These are phyloP conservation scores for Odobenus rosmarus DNA, from an alignment of 2,113 vertebrate species.

Conservation along the genomic window DNA sequence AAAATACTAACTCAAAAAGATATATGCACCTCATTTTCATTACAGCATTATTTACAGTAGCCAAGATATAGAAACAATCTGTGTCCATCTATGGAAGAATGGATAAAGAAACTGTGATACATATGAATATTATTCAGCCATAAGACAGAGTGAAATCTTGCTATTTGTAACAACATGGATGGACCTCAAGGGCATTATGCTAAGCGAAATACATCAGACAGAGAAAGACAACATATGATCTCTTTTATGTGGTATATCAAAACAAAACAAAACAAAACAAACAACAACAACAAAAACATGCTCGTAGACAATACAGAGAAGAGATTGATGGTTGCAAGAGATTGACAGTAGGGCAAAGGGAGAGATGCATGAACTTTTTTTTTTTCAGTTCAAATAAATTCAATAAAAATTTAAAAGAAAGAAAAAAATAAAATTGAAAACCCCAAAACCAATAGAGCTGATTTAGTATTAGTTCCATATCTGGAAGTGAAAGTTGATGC, in stretches of 20 bases:
- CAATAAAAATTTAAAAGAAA: neutral
- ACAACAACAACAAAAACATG: neutral
- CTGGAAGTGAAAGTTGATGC: neutral
- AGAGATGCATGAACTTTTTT: neutral
- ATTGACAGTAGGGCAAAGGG: neutral
- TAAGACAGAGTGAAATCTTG: neutral
- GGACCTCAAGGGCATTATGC: neutral
- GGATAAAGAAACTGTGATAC: neutral
- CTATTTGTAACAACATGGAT: neutral
- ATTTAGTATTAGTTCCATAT: neutral
- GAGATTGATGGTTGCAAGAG: neutral
- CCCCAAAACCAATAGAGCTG: neutral
- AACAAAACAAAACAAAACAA: neutral
- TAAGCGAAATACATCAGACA: neutral
- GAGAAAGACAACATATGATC: neutral
- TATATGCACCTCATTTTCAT: neutral
- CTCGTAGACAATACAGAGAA: neutral
- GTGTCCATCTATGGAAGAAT: neutral
- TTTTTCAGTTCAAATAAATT: neutral
- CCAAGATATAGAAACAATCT: neutral
- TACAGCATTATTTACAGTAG: neutral
- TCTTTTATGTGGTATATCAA: neutral
- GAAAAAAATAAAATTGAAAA: neutral
- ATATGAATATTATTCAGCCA: neutral
- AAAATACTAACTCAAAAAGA: neutral